phyloP scores from a whole-genome alignment of 2,888 invertebrate species.

The Conops quadrifasciatus region DNA sequence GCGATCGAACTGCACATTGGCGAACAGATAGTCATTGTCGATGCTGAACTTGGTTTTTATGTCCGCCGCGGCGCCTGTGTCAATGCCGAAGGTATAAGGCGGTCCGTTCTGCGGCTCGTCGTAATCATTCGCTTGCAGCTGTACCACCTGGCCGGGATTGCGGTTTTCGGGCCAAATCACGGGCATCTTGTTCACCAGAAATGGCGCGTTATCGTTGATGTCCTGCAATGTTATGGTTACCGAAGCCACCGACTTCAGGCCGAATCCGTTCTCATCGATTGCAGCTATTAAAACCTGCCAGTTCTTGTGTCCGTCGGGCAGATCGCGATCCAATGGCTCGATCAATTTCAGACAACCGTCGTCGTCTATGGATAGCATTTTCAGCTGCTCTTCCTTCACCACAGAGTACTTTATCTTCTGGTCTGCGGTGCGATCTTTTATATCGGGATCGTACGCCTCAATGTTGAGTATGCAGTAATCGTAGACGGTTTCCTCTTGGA shows the following conservation, averaged over 20 bases:
- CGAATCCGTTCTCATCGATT: slow-evolving; percentile 78
- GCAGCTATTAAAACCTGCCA: slow-evolving; percentile 82
- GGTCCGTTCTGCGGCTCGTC: slow-evolving; percentile 86
- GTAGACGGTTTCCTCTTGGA: slow-evolving; percentile 77
- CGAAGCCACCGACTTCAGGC: slow-evolving; percentile 72
- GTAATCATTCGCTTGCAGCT: slow-evolving; percentile 79
- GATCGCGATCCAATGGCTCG: slow-evolving; percentile 86
- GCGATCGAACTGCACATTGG: slow-evolving; percentile 82
- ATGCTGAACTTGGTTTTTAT: slow-evolving; percentile 79
- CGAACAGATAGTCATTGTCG: slow-evolving; percentile 73
- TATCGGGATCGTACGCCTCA: slow-evolving; percentile 85
- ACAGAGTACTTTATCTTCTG: slow-evolving; percentile 82
- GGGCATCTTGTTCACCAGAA: slow-evolving; percentile 80
- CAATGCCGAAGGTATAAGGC: slow-evolving; percentile 76
- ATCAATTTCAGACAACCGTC: slow-evolving; percentile 74
- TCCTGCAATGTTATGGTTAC: slow-evolving; percentile 78
- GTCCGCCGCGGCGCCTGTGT: slow-evolving; percentile 71
- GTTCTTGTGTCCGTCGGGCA: slow-evolving; percentile 82
- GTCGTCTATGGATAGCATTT: slow-evolving; percentile 76
- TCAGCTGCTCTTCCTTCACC: slow-evolving; percentile 76
- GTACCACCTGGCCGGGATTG: slow-evolving; percentile 74
- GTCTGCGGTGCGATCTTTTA: slow-evolving; percentile 76
- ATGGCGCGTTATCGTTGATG: slow-evolving; percentile 95
- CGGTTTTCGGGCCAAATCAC: slow-evolving; percentile 87
- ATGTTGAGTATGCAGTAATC: slow-evolving; percentile 76